Conservation (phyloP, 1,140 invertebrate species). For the Lysiphlebus fabarum region DNA sequence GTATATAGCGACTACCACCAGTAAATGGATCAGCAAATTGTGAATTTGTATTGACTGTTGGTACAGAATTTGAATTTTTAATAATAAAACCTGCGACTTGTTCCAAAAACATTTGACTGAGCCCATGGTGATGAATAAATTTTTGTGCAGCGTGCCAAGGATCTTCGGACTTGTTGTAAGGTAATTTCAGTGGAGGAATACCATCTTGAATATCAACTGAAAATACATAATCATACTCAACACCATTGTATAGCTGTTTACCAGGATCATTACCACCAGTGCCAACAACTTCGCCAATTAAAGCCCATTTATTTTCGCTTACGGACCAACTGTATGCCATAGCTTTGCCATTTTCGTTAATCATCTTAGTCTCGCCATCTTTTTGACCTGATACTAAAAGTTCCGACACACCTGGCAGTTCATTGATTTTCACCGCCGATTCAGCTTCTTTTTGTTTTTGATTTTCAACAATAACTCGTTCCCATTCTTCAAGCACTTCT, state of each 20-base stretch:
- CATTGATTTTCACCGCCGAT: slow-evolving; percentile 75
- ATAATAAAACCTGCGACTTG: slow-evolving; percentile 93
- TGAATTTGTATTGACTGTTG: slow-evolving; percentile 40
- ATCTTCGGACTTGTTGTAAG: slow-evolving; percentile 86
- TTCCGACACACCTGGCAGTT: slow-evolving; percentile 76
- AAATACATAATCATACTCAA: slow-evolving; percentile 95
- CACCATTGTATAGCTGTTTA: slow-evolving; percentile 79
- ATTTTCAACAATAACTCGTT: slow-evolving; percentile 66
- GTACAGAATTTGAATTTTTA: slow-evolving; percentile 61
- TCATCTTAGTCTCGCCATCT: slow-evolving; percentile 84
- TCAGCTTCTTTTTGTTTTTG: slow-evolving; percentile 68
- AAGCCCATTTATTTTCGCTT: slow-evolving; percentile 71
- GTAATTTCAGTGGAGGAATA: slow-evolving; percentile 81
- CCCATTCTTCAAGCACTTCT: slow-evolving; percentile 63
- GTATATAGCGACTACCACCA: slow-evolving; percentile 72
- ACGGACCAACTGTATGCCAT: slow-evolving; percentile 79
- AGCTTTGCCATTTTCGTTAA: slow-evolving; percentile 70
- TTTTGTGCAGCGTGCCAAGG: slow-evolving; percentile 87
- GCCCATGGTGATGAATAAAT: slow-evolving; percentile 83
- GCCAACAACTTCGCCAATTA: slow-evolving; percentile 85
- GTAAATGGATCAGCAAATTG: slow-evolving; percentile 78
- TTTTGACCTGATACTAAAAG: slow-evolving; percentile 73
- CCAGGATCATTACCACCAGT: slow-evolving; percentile 65
- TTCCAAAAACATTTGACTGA: slow-evolving; percentile 86
- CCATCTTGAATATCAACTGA: slow-evolving; percentile 91